A percentile compares a stretch with the other conserved stretches of the same genome.
phyloP scores from a whole-genome alignment of 2,888 invertebrate species.

The Charanyca ferruginea region DNA sequence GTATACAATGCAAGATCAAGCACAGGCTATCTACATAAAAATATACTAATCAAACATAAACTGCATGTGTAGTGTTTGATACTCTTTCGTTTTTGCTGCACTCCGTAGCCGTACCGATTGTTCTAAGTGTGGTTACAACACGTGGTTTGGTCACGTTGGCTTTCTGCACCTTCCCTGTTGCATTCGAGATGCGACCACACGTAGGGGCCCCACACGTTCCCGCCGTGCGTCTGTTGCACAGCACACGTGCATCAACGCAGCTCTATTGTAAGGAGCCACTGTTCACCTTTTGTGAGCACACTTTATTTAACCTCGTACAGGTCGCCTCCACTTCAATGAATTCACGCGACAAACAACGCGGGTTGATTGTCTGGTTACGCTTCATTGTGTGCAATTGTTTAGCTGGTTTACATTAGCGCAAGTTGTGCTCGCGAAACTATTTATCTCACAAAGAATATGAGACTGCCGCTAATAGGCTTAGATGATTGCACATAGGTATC shows the following conservation, averaged over 20 bases:
- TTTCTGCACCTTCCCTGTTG: constrained; percentile 17
- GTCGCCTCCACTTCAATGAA: constrained; percentile 5
- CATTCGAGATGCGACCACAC: constrained; percentile 50
- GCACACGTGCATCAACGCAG: constrained; percentile 42
- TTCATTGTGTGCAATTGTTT: constrained; percentile 13
- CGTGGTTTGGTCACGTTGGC: neutral
- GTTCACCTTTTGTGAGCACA: constrained; percentile 42
- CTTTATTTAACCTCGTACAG: constrained; percentile 24
- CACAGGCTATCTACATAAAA: neutral
- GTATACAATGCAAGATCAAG: neutral
- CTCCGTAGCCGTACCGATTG: too few species aligned
- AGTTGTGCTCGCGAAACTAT: constrained; percentile 1
- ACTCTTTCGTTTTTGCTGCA: neutral
- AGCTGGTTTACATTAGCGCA: constrained; percentile 3
- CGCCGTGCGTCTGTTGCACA: constrained; percentile 32
- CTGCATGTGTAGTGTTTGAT: neutral
- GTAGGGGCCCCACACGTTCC: constrained; percentile 57
- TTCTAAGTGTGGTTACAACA: neutral
- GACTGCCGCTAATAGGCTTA: too few species aligned
- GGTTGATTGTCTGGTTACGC: constrained; percentile 30
- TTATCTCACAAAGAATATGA: constrained; percentile 1
- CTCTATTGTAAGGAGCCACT: constrained; percentile 27
- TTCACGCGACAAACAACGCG: constrained; percentile 22
- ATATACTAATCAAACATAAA: neutral
- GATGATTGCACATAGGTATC: too few species aligned